Evolutionary conservation across 1,140 invertebrate genomes (phyloP), one percentile per base, ranked within the genome.

Genomic region (Mercenaria mercenaria): DNA sequence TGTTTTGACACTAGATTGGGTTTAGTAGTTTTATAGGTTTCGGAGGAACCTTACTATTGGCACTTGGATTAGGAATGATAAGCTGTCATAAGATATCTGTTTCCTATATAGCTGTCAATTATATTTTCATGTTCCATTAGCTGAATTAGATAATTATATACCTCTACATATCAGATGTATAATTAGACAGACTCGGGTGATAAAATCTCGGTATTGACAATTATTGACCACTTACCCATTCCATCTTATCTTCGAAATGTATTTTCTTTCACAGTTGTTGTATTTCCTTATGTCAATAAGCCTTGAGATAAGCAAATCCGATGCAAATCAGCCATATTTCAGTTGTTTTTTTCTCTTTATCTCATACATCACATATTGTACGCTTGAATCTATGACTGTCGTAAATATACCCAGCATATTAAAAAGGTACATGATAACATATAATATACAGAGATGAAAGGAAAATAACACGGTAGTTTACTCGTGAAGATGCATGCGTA

Each of bases 1-100:
- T 50, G 64, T 69, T 67, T 85, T 85, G 83, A 85, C 69, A 85
- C 83, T 85, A 74, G 56, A 85, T 72, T 52, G 67, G 76, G n/a
- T 56, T 56, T 41, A 6, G 43, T 39, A 10, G 76, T 59, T 79
- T 56, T 79, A 39, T 79, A 26, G 18, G 47, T 56, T 59, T 52
- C 2, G 20, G 47, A 6, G 6, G 6, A 4, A n/a, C 4, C 15
- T 13, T n/a, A 37, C 6, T 56, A 50, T 79, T 79, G 76, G 56
- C 67, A 72, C 67, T 29, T 72, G 67, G 20, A 41, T 15, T 72
- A 41, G 32, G 39, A 39, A 72, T 72, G 67, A 72, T 72, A 37
- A 72, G 67, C 52, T 82, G 39, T 67, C 52, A 82, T 82, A 43
- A 64, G 23, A 61, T 37, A 82, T 20, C 32, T 64, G 15, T 23